Percentiles rank a stretch among this genome's conserved stretches.
Evolutionary conservation across 2,888 invertebrate species (phyloP).

Genomic region (Chalcosyrphus nemorum): DNA sequence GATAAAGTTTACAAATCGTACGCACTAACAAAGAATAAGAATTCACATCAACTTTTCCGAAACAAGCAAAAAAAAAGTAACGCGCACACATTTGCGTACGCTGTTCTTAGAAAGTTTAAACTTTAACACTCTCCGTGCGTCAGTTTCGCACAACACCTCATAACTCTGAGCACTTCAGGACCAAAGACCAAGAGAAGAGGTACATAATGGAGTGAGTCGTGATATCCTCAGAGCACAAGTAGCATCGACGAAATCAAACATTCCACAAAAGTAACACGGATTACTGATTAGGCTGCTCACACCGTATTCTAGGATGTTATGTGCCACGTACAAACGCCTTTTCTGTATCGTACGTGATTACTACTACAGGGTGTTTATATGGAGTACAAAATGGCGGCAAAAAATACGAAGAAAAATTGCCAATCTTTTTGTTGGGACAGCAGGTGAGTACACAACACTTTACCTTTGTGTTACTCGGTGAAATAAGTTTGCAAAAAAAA

Average conservation of each 20-base stretch:
- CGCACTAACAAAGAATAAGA: slow-evolving; percentile 28
- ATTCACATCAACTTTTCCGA: slow-evolving; percentile 34
- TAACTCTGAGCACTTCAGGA: slow-evolving; percentile 27
- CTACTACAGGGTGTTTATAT: slow-evolving; percentile 30
- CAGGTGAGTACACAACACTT: slow-evolving; percentile 14
- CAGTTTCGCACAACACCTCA: slow-evolving; percentile 48
- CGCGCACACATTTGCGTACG: slow-evolving; percentile 17
- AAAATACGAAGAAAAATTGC: slow-evolving; percentile 45
- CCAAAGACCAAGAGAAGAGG: slow-evolving; percentile 16
- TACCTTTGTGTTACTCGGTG: slow-evolving; percentile 1
- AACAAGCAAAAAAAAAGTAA: background rate
- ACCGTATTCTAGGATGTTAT: slow-evolving; percentile 45
- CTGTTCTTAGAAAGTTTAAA: slow-evolving; percentile 34
- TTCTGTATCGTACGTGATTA: slow-evolving; percentile 64
- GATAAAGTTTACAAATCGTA: slow-evolving; percentile 53
- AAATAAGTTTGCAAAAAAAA: slow-evolving; percentile 19
- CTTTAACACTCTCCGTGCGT: slow-evolving; percentile 45
- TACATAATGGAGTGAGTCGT: slow-evolving; percentile 22
- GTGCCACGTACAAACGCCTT: slow-evolving; percentile 65
- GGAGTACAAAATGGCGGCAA: slow-evolving; percentile 37
- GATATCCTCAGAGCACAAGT: slow-evolving; percentile 20
- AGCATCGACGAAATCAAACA: slow-evolving; percentile 54
- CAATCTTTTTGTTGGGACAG: slow-evolving; percentile 9
- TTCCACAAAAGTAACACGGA: slow-evolving; percentile 70
- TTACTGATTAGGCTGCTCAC: slow-evolving; percentile 69